phyloP scores from a whole-genome alignment of 2,113 vertebrate genomes.

The Platycercus adscitus region DNA sequence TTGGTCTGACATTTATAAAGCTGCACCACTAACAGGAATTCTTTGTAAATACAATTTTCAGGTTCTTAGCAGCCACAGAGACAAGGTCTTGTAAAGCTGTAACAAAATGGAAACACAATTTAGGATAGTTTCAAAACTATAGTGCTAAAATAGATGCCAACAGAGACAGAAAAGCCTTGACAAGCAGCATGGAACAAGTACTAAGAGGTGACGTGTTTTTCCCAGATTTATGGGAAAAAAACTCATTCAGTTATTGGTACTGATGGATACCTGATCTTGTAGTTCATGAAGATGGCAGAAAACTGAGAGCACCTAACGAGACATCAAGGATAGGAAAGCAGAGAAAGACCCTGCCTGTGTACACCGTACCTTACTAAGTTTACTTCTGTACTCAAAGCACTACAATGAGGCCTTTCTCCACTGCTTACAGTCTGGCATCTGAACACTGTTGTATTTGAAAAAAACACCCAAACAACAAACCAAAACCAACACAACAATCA shows the following conservation, averaged over 20 bases:
- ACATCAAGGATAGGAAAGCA: neutral
- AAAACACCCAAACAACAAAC: neutral
- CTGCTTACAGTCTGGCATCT: neutral
- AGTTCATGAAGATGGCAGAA: neutral
- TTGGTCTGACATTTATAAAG: neutral
- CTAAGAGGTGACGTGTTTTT: neutral
- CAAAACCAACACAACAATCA: neutral
- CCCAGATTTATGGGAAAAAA: neutral
- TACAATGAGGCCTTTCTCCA: neutral
- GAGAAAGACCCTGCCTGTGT: neutral
- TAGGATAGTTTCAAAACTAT: neutral
- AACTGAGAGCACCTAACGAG: neutral
- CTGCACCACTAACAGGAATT: neutral
- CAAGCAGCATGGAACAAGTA: neutral
- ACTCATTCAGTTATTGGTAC: neutral
- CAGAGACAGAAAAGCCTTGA: neutral
- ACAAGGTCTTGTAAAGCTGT: neutral
- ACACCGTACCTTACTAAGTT: neutral
- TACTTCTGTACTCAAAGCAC: neutral
- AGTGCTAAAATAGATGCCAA: neutral
- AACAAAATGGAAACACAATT: neutral
- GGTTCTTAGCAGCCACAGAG: neutral
- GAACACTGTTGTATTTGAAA: neutral
- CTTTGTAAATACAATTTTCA: neutral
- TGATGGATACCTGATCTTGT: neutral